Percentiles rank a stretch among this genome's conserved stretches.
These are phyloP conservation scores for Anhinga rufa DNA, from an alignment of 2,113 vertebrate species.

Conservation along the genomic window DNA sequence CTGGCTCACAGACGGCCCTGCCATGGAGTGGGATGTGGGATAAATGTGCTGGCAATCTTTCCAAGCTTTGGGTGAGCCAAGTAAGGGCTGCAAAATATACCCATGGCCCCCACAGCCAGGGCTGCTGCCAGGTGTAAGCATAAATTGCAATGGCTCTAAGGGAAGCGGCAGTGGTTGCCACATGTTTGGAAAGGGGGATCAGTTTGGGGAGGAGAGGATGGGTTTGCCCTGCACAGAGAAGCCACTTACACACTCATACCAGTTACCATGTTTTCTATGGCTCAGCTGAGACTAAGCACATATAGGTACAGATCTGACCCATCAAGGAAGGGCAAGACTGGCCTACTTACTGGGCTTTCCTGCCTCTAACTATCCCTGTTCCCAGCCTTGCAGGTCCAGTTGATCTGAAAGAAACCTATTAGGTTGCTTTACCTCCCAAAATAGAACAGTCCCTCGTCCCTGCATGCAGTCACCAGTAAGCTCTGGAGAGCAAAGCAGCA, in stretches of 20 bases:
- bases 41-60: background rate
- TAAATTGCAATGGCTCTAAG: background rate
- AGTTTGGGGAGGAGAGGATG: background rate
- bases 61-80: background rate
- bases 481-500: background rate
- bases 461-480: background rate
- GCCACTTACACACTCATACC: background rate
- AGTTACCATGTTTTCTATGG: background rate
- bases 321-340: background rate
- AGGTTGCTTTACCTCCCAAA: background rate
- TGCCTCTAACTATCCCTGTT: background rate
- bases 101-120: fast-evolving
- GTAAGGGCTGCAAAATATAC: background rate
- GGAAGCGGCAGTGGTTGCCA: background rate
- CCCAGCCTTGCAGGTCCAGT: background rate
- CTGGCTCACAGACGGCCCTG: background rate
- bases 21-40: background rate
- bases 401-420: background rate
- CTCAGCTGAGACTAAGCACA: background rate
- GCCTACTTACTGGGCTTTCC: background rate
- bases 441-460: background rate
- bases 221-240: background rate
- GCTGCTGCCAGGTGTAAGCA: background rate
- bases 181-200: background rate
- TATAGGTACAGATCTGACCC: background rate